A percentile compares a stretch with the other conserved stretches of the same genome.
Evolutionary conservation across 2,797 vertebrate genomes (phyloP).

Genomic region (Protonibea diacanthus): DNA sequence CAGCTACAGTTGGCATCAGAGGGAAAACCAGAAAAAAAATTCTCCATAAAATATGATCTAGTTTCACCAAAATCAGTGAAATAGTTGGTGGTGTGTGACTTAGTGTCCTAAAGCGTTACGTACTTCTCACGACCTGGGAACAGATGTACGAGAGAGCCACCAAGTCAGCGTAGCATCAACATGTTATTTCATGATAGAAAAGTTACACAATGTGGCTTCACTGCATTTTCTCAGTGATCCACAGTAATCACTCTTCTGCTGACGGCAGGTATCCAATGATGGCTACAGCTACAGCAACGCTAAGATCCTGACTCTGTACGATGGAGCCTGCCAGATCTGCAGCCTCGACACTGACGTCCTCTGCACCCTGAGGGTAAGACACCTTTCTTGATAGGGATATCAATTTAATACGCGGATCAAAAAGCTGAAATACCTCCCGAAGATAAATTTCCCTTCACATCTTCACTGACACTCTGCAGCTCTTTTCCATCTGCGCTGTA

Average conservation of each 20-base stretch:
- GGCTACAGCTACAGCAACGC: slow-evolving; percentile 92
- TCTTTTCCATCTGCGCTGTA: neutral
- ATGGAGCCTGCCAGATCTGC: slow-evolving; percentile 91
- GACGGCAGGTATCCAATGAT: slow-evolving; percentile 92
- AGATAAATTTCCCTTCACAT: neutral
- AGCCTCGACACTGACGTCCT: slow-evolving; percentile 78
- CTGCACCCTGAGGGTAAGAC: slow-evolving; percentile 88
- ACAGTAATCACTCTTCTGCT: slow-evolving; percentile 38
- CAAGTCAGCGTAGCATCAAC: no score
- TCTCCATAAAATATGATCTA: no score
- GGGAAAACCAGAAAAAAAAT: no score
- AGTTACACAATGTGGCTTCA: slow-evolving; percentile 1
- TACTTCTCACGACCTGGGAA: no score
- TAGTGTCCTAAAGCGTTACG: no score
- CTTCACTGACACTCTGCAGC: neutral
- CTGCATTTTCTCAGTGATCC: slow-evolving; percentile 23
- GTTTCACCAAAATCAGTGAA: no score
- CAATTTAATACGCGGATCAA: neutral
- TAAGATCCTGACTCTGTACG: slow-evolving; percentile 89
- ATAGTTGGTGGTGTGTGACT: no score
- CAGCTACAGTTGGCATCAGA: no score
- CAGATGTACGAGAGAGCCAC: no score
- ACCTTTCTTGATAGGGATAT: neutral
- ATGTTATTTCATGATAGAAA: no score
- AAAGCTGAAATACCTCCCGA: neutral